Evolutionary conservation across 2,888 invertebrate genomes (phyloP), one percentile per base, ranked within the genome.

Genomic region (Euspilapteryx auroguttella): DNA sequence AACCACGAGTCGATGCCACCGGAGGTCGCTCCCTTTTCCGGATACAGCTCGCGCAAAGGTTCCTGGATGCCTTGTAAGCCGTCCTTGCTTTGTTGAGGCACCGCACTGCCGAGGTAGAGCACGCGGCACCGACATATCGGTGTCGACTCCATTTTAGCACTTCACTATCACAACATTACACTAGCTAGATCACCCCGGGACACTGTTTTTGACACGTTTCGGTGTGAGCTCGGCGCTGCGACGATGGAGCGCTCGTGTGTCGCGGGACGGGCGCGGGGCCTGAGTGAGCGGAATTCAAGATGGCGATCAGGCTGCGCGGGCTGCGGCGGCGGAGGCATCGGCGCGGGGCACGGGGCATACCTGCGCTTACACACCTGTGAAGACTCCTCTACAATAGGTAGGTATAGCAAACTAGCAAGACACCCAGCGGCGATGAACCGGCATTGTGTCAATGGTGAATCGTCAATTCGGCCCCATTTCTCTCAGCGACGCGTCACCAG

Each of bases 21-120:
- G 39, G 91, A 87, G 35, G 89, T 81, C 34, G 92, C 89, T 34
- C 94, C 94, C 68, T 94, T 93, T 40, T 94, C 93, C 33, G 97
- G 95, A 65, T 99, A 99, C 32, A 97, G 77, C 50, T 96, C 97
- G 43, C 92, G 85, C 44, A 99, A 69, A 2, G 98, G 98, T 59
- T 98, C 96, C 77, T 99, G 98, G 40, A 97, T 93, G 32, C 94
- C 95, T 54, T 97, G 92, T 27, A 99, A 80, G 28, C 98, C 98
- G 54, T 99, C 97, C 63, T 98, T 97, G 55, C 95, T 95, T 57
- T 95, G 92, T 52, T 96, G 94, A 15, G 98, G 94, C 46, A 97
- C 96, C 13, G 95, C 89, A 44, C 93, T 93, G 42, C 98, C 98
- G 47, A 99, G 80, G 66, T 98, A 99, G 33, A 97, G 82, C 30